Evolutionary conservation across 1,140 invertebrate species (phyloP), one percentile per base, ranked within the genome.

Genomic region (Drosophila murphyi): DNA sequence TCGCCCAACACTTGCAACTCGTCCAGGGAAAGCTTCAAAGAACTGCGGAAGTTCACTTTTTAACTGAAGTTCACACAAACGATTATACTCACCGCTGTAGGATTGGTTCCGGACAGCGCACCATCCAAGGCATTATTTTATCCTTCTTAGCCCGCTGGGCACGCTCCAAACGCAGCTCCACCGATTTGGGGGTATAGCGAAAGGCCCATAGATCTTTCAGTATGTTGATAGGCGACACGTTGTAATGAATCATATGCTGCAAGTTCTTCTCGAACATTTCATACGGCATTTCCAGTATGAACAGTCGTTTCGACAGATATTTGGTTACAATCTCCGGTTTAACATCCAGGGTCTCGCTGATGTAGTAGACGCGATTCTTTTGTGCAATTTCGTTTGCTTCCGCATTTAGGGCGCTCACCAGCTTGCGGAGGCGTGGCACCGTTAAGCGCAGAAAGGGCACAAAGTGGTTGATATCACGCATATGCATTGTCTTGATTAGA

Each of bases 51-150:
- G 32, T 52, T 12, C 4, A 92, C 91, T 3, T 28, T 2, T 41
- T 12, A 55, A 5, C 10, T 10, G 4, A 37, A 45, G 10, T 31
- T 3, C 0, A 5, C 20, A 3, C 8, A 5, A 7, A 29, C 43
- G 0, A 34, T 28, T 56, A 2, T 2, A 20, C 41, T 34, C 8
- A 76, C 73, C 85, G 93, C 55, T 93, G 91, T 35, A 94, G 76
- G 62, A 92, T 92, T 4, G 92, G 77, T 50, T 91, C 88, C 3
- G 92, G 83, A 56, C 93, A 94, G 20, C 94, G 88, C 6, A 94
- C 86, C 93, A 94, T 94, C 94, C 94, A 94, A 0, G 94, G 94
- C 90, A 94, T 94, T 4, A 94, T 81, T 61, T 90, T 92, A 39
- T 89, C 87, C 28, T 94, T 89, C 12, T 93, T 92, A 12, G 92